Percentiles rank a stretch among this genome's conserved stretches.
phyloP scores from a whole-genome alignment of 2,888 invertebrate genomes.

The Rhaphigaster nebulosa region DNA sequence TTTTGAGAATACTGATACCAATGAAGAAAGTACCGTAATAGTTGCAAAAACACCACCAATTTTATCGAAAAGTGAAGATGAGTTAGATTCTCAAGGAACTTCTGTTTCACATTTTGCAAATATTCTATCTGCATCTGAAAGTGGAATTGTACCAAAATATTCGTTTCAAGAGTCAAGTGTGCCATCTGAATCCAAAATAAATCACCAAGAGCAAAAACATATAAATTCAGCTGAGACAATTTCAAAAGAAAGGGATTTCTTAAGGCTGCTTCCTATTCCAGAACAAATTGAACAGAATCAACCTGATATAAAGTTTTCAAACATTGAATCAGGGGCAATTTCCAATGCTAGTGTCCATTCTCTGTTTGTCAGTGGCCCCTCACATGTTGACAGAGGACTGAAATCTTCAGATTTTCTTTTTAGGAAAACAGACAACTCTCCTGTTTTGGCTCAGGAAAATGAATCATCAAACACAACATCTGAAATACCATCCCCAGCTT shows the following conservation, averaged over 20 bases:
- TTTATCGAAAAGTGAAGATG: constrained; percentile 48
- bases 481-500: not conserved
- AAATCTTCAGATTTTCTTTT: constrained; percentile 20
- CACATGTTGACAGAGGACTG: not conserved
- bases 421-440: not conserved
- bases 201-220: not conserved
- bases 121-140: constrained; percentile 36
- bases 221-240: not conserved
- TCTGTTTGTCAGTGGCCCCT: constrained; percentile 22
- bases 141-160: not conserved
- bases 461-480: not conserved
- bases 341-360: constrained; percentile 23
- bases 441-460: not conserved
- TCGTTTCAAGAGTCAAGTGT: not conserved
- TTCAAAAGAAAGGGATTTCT: constrained; percentile 9
- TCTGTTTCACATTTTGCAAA: constrained; percentile 42
- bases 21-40: constrained; percentile 28
- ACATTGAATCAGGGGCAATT: not conserved
- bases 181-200: not conserved
- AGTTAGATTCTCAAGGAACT: constrained; percentile 43
- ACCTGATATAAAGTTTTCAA: not conserved
- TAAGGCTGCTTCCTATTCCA: not conserved
- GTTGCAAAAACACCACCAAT: constrained; percentile 39
- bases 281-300: not conserved
- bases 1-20: not conserved